Evolutionary conservation across 1,140 invertebrate species (phyloP).

Genomic region (Brachionus rubens): DNA sequence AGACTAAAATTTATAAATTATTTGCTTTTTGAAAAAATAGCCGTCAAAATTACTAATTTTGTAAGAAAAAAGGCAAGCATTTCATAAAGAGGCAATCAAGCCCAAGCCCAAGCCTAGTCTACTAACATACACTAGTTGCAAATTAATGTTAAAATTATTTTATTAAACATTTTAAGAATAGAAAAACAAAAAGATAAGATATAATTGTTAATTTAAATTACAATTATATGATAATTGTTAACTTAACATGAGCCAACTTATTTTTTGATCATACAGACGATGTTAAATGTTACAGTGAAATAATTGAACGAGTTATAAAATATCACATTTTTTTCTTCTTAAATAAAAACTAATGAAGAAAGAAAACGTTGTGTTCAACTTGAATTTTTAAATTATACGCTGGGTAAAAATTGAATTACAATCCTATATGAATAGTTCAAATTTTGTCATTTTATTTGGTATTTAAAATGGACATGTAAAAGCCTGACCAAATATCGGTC

Average conservation of each 20-base stretch:
- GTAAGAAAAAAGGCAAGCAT: too few relatives aligned
- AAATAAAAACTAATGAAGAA: not conserved
- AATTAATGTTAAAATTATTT: too few relatives aligned
- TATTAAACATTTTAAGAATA: slow-evolving; percentile 7
- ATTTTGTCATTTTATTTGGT: slow-evolving; percentile 28
- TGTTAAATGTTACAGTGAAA: slow-evolving; percentile 7
- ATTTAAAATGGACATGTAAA: slow-evolving; percentile 19
- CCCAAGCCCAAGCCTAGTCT: too few relatives aligned
- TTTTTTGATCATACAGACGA: slow-evolving; percentile 24
- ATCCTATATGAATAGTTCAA: not conserved
- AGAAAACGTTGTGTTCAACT: slow-evolving; percentile 15
- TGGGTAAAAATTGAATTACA: too few relatives aligned
- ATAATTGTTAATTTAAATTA: slow-evolving; percentile 35
- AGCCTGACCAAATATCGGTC: not conserved
- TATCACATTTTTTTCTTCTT: slow-evolving; percentile 11
- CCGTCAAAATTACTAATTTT: too few relatives aligned
- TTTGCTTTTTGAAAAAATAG: too few relatives aligned
- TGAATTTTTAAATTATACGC: not conserved
- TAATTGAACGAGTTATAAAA: slow-evolving; percentile 23
- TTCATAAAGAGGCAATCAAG: too few relatives aligned
- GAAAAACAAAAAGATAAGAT: slow-evolving; percentile 15
- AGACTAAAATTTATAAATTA: too few relatives aligned
- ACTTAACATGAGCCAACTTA: slow-evolving; percentile 21
- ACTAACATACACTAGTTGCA: too few relatives aligned
- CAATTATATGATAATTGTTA: slow-evolving; percentile 26